Conservation (phyloP, 2,113 vertebrate genomes). For the Xiphias gladius region DNA sequence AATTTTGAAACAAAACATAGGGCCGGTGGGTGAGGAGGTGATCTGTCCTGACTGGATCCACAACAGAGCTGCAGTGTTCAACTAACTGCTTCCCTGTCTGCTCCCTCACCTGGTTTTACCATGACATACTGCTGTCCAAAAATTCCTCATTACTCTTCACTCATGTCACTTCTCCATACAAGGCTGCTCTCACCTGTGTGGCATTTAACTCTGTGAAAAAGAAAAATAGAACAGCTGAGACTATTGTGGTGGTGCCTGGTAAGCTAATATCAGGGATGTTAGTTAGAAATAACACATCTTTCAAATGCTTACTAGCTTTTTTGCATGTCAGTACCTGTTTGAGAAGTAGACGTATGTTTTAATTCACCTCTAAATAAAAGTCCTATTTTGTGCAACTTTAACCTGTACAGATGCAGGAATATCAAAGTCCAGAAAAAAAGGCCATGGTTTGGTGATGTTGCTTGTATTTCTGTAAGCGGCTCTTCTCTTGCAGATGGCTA, state of each 20-base stretch:
- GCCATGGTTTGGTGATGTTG: not conserved
- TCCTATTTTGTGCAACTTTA: no score
- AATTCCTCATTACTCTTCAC: conserved; percentile 33
- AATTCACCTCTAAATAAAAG: no score
- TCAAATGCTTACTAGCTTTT: not conserved
- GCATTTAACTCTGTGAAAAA: conserved; percentile 23
- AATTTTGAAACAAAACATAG: conserved; percentile 2
- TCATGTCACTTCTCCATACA: conserved; percentile 12
- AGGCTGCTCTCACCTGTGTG: conserved; percentile 25
- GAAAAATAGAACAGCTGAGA: not conserved
- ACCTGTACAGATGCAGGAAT: no score
- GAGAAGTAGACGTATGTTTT: not conserved
- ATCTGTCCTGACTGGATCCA: conserved; percentile 17
- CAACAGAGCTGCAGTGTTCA: conserved; percentile 29
- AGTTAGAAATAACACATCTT: no score
- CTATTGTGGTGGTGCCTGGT: conserved; percentile 30
- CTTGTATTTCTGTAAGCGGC: not conserved
- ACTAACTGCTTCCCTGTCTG: conserved; percentile 38
- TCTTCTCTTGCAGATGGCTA: conserved; percentile 39
- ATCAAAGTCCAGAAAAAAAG: no score
- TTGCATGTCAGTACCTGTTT: not conserved
- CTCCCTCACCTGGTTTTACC: conserved; percentile 38
- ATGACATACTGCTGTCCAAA: not conserved
- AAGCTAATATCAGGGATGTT: not conserved
- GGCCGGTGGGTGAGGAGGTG: conserved; percentile 11